These are phyloP conservation scores for Chunga burmeisteri DNA, from an alignment of 2,113 vertebrate genomes.

Conservation along the genomic window DNA sequence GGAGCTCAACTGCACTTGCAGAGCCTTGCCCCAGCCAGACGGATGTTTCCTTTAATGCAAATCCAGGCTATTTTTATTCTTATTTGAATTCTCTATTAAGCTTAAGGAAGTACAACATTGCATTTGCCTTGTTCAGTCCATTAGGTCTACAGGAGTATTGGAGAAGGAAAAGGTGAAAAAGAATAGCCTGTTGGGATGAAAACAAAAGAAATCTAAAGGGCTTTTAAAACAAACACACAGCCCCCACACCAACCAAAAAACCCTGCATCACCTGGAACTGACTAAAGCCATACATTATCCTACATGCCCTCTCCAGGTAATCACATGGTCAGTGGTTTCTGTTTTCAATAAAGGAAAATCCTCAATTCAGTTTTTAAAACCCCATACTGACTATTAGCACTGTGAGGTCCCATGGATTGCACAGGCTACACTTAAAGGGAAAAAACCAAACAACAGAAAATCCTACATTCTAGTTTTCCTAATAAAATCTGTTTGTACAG, in stretches of 20 bases:
- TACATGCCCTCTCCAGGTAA: not conserved
- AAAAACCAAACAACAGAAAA: not conserved
- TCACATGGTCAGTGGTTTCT: not conserved
- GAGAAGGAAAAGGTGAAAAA: not conserved
- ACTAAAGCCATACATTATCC: not conserved
- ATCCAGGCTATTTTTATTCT: not conserved
- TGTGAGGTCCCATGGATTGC: not conserved
- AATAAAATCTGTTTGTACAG: not conserved
- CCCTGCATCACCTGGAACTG: not conserved
- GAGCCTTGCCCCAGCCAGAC: not conserved
- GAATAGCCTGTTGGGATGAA: not conserved
- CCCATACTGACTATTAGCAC: not conserved
- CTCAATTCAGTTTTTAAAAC: not conserved
- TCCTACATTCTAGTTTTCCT: not conserved
- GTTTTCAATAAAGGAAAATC: not conserved
- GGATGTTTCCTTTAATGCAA: conserved; percentile 10
- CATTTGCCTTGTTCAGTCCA: not conserved
- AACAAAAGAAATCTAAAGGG: not conserved
- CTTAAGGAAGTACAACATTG: not conserved
- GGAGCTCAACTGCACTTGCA: not conserved
- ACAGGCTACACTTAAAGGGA: not conserved
- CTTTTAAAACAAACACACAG: not conserved
- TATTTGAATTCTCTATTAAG: conserved; percentile 38
- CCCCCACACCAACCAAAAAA: not conserved
- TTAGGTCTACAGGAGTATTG: not conserved